Percentiles rank a stretch among this genome's conserved stretches.
phyloP scores from a whole-genome alignment of 2,888 invertebrate species.

The Dicyrtomina minuta region DNA sequence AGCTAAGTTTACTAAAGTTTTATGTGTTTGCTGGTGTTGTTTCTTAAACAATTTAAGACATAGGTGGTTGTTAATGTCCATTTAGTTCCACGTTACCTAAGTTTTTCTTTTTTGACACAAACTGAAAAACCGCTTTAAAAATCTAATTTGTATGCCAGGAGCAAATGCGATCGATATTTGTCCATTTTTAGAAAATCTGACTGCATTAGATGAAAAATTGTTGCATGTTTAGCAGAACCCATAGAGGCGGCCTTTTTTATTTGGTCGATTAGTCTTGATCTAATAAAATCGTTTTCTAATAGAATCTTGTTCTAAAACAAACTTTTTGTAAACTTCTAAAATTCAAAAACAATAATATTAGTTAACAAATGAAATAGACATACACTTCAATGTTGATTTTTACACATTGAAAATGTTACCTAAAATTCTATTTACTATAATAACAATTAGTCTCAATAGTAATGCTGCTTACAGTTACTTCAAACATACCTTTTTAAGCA shows the following conservation, averaged over 20 bases:
- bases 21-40: not conserved
- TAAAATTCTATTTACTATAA: too few relatives aligned
- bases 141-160: slow-evolving; percentile 9
- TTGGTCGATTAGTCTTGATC: not conserved
- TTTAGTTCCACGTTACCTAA: not conserved
- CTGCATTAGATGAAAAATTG: not conserved
- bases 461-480: too few relatives aligned
- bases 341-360: too few relatives aligned
- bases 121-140: not conserved
- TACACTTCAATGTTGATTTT: too few relatives aligned
- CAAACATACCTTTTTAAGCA: too few relatives aligned
- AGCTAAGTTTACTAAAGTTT: not conserved
- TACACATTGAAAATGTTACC: too few relatives aligned
- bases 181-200: not conserved
- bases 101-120: not conserved
- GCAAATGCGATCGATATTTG: not conserved
- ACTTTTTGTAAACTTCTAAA: too few relatives aligned
- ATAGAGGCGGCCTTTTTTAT: not conserved
- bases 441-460: too few relatives aligned
- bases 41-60: not conserved
- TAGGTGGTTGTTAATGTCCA: not conserved
- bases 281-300: not conserved
- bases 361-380: too few relatives aligned
- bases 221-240: not conserved
- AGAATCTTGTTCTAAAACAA: too few relatives aligned